Evolutionary conservation across 2,888 invertebrate species (phyloP).

Genomic region (Megastigmus dorsalis): DNA sequence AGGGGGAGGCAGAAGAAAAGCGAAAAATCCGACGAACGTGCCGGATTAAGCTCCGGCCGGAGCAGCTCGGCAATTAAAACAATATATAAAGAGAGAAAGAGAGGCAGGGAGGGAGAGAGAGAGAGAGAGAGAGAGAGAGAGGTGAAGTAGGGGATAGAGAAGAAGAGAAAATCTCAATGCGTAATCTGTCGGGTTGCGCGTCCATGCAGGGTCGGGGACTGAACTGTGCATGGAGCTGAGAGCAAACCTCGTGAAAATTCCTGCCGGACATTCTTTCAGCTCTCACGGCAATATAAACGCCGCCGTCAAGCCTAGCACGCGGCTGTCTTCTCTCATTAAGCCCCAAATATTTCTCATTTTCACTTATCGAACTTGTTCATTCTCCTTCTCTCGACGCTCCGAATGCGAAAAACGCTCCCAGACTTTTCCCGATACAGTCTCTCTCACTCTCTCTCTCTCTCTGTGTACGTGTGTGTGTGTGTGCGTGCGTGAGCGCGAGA

Average conservation of each 20-base stretch:
- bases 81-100: neutral
- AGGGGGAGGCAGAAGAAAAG: neutral
- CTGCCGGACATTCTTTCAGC: neutral
- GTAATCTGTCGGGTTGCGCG: slow-evolving; percentile 29
- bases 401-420: slow-evolving; percentile 28
- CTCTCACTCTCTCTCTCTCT: too few species aligned
- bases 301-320: neutral
- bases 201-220: too few species aligned
- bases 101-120: neutral
- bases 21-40: slow-evolving; percentile 20
- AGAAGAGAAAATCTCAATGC: slow-evolving; percentile 46
- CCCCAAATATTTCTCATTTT: slow-evolving; percentile 49
- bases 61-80: slow-evolving; percentile 18
- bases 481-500: neutral
- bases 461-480: neutral
- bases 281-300: neutral
- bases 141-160: too few species aligned
- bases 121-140: neutral
- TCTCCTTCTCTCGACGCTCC: neutral
- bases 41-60: neutral
- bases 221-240: too few species aligned
- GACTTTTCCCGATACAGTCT: too few species aligned
- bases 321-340: slow-evolving; percentile 41
- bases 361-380: slow-evolving; percentile 41
- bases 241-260: too few species aligned